Base-by-base conservation (phyloP, 1,140 invertebrate species). In the Lepidostoma basale region DNA sequence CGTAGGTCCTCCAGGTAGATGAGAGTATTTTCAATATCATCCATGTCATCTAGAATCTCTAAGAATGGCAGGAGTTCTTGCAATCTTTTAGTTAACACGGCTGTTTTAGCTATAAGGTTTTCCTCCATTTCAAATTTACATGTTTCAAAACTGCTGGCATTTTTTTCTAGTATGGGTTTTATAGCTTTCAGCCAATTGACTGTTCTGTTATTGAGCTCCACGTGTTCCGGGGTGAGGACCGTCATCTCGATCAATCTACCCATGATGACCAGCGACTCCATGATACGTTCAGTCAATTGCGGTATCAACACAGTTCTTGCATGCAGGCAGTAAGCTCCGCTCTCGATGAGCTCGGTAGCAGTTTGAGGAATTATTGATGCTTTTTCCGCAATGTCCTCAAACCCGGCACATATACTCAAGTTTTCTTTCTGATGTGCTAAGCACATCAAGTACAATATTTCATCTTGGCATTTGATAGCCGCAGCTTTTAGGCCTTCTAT, bases 91-190 rank as follows among this genome's bases (percentile, higher is more conserved):
- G 89, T 88, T 1, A 96, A 82, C 74, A 87, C 85, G 40, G 87
- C 86, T 10, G 90, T 88, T 73, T 87, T 87, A 44, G 84, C 81
- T 60, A 88, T 83, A 33, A 96, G 75, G 67, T 85, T 84, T 74
- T 94, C 91, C 81, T 96, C 93, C 75, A 94, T 89, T 59, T 90
- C 87, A 56, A 86, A 89, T 81, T 94, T 95, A 42, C 88, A 88
- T 26, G 88, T 86, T 81, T 96, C 93, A 75, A 90, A 89, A 68
- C 90, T 86, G 28, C 85, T 84, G 40, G 88, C 86, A 76, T 90
- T 90, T 75, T 86, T 85, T 18, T 91, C 88, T 70, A 92, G 86
- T 40, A 92, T 87, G 3, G 88, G 86, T 74, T 88, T 87, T 12
- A 93, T 92, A 44, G 87, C 84, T 59, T 84, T 82, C 6, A 91